Conservation (phyloP, 1,140 invertebrate species). For the Thalassaphorura encarpata region DNA sequence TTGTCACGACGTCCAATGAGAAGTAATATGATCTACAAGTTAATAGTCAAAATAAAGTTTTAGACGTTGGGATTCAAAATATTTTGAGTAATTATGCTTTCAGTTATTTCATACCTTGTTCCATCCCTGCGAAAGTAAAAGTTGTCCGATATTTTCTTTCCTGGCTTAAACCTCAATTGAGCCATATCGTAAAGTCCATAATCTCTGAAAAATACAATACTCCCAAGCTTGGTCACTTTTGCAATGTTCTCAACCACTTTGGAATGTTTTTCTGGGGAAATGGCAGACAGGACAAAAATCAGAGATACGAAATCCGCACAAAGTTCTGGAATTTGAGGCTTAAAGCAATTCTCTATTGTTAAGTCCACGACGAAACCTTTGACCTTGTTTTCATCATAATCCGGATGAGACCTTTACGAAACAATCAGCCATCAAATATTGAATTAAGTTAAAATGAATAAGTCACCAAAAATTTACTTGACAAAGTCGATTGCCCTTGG, state of each 20-base stretch:
- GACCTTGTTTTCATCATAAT: slow-evolving; percentile 54
- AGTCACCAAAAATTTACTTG: slow-evolving; percentile 41
- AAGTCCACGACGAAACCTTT: slow-evolving; percentile 59
- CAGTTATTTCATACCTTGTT: slow-evolving; percentile 56
- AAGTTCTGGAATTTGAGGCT: not conserved
- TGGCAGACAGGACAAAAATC: slow-evolving; percentile 69
- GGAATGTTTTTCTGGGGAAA: slow-evolving; percentile 67
- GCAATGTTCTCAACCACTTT: slow-evolving; percentile 57
- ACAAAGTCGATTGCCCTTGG: slow-evolving; percentile 79
- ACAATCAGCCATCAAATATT: not conserved
- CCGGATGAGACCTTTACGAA: slow-evolving; percentile 37
- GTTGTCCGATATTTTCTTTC: slow-evolving; percentile 86
- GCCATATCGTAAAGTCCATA: slow-evolving; percentile 98
- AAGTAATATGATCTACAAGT: slow-evolving; percentile 73
- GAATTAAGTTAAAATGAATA: not conserved
- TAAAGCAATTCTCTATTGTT: slow-evolving; percentile 36
- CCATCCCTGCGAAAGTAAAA: slow-evolving; percentile 97
- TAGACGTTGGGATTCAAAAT: slow-evolving; percentile 20
- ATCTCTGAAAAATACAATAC: slow-evolving; percentile 82
- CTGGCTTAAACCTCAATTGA: slow-evolving; percentile 83
- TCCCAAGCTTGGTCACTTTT: slow-evolving; percentile 62
- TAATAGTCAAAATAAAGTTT: slow-evolving; percentile 31
- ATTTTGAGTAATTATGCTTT: slow-evolving; percentile 3
- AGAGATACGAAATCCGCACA: slow-evolving; percentile 50
- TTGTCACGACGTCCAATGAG: slow-evolving; percentile 52